phyloP scores from a whole-genome alignment of 2,113 vertebrate genomes.

The Euleptes europaea region DNA sequence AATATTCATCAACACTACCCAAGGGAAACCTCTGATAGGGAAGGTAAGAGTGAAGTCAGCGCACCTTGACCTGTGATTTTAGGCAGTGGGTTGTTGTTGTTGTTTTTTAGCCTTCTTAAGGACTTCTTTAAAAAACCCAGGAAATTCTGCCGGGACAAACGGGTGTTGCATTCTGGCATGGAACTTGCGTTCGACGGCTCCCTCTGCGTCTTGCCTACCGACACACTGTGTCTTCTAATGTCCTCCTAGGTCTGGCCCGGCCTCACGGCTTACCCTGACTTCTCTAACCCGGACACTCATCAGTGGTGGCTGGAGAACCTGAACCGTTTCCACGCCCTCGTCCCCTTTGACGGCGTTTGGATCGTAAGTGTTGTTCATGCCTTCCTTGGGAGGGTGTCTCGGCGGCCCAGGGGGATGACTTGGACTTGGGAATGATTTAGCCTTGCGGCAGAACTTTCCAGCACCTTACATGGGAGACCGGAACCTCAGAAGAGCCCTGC shows the following conservation, averaged over 20 bases:
- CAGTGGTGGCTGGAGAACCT: conserved; percentile 90
- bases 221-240: neutral
- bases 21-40: conserved; percentile 81
- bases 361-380: conserved; percentile 72
- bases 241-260: conserved; percentile 86
- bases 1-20: conserved; percentile 83
- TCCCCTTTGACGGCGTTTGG: conserved; percentile 86
- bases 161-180: too few relatives aligned
- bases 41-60: conserved; percentile 70
- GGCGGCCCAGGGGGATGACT: too few relatives aligned
- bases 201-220: neutral
- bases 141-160: too few relatives aligned
- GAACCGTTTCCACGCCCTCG: conserved; percentile 73
- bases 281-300: conserved; percentile 79
- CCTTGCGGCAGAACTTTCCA: too few relatives aligned
- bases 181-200: too few relatives aligned
- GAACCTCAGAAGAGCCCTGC: too few relatives aligned
- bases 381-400: rapidly evolving
- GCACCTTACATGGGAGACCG: too few relatives aligned
- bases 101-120: too few relatives aligned
- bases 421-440: neutral
- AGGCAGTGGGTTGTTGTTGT: too few relatives aligned
- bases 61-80: neutral
- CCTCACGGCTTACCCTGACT: conserved; percentile 85
- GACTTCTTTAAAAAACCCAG: too few relatives aligned